Base-by-base conservation (phyloP, 2,888 invertebrate genomes). In the Taenaris catops region DNA sequence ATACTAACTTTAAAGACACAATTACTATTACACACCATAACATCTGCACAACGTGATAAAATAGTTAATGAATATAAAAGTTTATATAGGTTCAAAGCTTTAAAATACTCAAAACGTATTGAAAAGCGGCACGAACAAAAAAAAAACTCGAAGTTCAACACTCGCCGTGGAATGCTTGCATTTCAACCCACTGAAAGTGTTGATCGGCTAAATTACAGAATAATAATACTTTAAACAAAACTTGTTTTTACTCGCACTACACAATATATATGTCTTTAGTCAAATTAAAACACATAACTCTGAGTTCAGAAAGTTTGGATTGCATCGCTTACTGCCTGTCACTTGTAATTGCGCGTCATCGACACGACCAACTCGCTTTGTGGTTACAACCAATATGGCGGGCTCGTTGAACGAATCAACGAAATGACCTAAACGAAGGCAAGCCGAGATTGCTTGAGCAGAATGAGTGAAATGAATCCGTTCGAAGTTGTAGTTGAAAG, bases 101-200 rank as follows among this genome's bases (percentile, higher is more conserved):
- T 61, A 59, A 63, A 66, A 62, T 58, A 59, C 62, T 65, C 66
- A 69, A 75, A 76, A 74, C 69, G 56, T 69, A 75, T 75, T 64
- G 67, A 78, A 79, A 76, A 64, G 60, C 70, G 63, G 67, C 69
- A 71, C 57, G 59, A 62, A 64, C 53, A 55, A 59, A 59, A 64
- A 70, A 76, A 76, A 78, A 75, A 31, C 16, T 71, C 65, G 60
- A 78, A 76, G 84, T 86, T 86, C 84, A 86, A 83, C 68, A 86
- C 73, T 73, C 84, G 76, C 66, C 44, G 41, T 65, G 84, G 84
- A 83, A 86, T 86, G 84, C 76, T 66, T 76, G 74, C 78, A 79
- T 81, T 81, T 80, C 69, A 69, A 76, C 63, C 63, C 56, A 62
- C 55, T 53, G 53, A 54, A n/a, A 55, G 53, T 51, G 55, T 61